Conservation (phyloP, 2,888 invertebrate genomes). For the Limenitis camilla region DNA sequence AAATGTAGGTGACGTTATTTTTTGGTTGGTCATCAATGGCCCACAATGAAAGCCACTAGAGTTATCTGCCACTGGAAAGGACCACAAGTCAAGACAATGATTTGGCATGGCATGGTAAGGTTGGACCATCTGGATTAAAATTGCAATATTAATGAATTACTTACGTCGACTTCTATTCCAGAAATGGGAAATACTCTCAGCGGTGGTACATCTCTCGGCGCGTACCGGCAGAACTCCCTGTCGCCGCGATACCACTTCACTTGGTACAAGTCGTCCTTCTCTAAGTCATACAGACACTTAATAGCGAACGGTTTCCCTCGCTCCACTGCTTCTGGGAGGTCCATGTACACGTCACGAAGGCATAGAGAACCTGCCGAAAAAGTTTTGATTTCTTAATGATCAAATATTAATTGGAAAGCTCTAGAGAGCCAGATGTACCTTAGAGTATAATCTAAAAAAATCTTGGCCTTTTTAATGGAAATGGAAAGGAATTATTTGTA, state of each 20-base stretch:
- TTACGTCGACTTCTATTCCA: conserved; percentile 77
- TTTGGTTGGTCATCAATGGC: too few relatives aligned
- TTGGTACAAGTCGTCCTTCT: conserved; percentile 78
- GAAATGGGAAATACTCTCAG: conserved; percentile 77
- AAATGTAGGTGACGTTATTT: too few relatives aligned
- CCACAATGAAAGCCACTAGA: too few relatives aligned
- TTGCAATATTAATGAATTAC: conserved; percentile 28
- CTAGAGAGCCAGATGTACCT: too few relatives aligned
- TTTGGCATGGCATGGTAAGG: too few relatives aligned
- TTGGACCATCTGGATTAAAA: too few relatives aligned
- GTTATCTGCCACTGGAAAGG: too few relatives aligned
- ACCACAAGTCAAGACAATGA: too few relatives aligned
- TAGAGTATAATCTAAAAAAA: too few relatives aligned
- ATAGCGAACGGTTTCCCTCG: conserved; percentile 77
- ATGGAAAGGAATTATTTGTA: too few relatives aligned
- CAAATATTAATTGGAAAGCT: too few relatives aligned
- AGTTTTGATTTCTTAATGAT: background rate
- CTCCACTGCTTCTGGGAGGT: conserved; percentile 78
- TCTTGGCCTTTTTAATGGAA: too few relatives aligned
- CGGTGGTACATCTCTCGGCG: conserved; percentile 77
- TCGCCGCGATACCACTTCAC: conserved; percentile 81
- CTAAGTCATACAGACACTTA: conserved; percentile 78
- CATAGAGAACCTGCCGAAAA: conserved; percentile 44
- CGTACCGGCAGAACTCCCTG: conserved; percentile 78
- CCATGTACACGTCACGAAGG: conserved; percentile 78